Evolutionary conservation across 1,140 invertebrate genomes (phyloP).

Genomic region (Wiebesia pumilae): DNA sequence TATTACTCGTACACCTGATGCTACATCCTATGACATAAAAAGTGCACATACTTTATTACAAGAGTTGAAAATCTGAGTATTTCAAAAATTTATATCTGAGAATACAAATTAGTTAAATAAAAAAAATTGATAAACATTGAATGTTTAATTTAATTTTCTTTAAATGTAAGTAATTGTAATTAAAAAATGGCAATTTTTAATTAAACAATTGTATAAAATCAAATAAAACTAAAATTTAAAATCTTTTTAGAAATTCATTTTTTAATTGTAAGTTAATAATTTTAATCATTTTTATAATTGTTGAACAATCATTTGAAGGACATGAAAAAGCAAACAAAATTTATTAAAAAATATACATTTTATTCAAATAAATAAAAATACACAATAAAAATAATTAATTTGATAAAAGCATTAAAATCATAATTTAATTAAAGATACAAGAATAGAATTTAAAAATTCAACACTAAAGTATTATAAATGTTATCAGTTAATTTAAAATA

Average conservation of each 20-base stretch:
- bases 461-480: not conserved
- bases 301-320: slow-evolving; percentile 22
- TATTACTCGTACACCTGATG: slow-evolving; percentile 61
- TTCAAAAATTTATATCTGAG: too few species aligned
- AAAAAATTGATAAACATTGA: not conserved
- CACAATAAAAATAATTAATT: slow-evolving; percentile 45
- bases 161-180: not conserved
- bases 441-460: not conserved
- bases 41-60: not conserved
- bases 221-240: too few species aligned
- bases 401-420: slow-evolving; percentile 34
- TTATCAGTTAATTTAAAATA: not conserved
- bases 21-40: slow-evolving; percentile 58
- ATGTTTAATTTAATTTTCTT: not conserved
- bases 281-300: slow-evolving; percentile 19
- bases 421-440: slow-evolving; percentile 6
- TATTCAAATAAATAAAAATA: slow-evolving; percentile 52
- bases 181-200: too few species aligned
- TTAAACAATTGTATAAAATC: too few species aligned
- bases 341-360: slow-evolving; percentile 50
- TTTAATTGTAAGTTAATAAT: not conserved
- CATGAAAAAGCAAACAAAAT: slow-evolving; percentile 50
- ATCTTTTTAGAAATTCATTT: not conserved
- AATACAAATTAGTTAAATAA: not conserved
- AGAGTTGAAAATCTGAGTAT: not conserved